Evolutionary conservation across 2,888 invertebrate species (phyloP), one percentile per base, ranked within the genome.

Genomic region (Eurois occulta): DNA sequence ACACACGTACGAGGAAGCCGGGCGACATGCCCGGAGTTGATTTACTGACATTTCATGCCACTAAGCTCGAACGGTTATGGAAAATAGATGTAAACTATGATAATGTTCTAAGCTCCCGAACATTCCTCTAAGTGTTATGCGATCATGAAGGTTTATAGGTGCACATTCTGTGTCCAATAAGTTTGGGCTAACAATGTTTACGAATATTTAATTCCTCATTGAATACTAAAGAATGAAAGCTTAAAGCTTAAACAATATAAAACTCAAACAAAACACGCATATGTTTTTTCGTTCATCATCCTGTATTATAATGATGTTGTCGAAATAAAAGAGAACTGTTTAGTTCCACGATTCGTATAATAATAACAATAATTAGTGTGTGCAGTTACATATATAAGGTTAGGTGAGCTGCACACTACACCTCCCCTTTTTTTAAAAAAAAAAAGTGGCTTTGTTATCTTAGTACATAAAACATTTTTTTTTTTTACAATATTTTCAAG

Each of bases 1-100:
- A 94, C 95, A 95, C 96, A 96, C 96, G 96, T 96, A 92, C 96
- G 92, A 95, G 95, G 95, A 96, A 96, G 93, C 94, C 83, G 90
- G 88, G 94, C 95, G 96, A 95, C 96, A 95, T 90, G 94, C 92
- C 91, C 91, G 89, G 90, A 91, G 91, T 90, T 95, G 95, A 96
- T 96, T 96, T 96, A 96, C 94, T 91, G 91, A 91, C 91, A 91
- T 93, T 93, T 92, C 92, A 90, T 89, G 89, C 88, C 81, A 84
- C 88, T 88, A 87, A 87, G 84, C 88, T 83, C 73, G 85, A 84
- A 86, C 85, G 88, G 84, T 89, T 91, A 89, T 88, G 88, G 89
- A 89, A 89, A 88, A 87, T 90, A 88, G 87, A 90, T 84, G 88
- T 88, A 86, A 89, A 89, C 87, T 87, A 87, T 75, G 86, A 84